phyloP scores from a whole-genome alignment of 2,113 vertebrate genomes.

The Actenoides hombroni region DNA sequence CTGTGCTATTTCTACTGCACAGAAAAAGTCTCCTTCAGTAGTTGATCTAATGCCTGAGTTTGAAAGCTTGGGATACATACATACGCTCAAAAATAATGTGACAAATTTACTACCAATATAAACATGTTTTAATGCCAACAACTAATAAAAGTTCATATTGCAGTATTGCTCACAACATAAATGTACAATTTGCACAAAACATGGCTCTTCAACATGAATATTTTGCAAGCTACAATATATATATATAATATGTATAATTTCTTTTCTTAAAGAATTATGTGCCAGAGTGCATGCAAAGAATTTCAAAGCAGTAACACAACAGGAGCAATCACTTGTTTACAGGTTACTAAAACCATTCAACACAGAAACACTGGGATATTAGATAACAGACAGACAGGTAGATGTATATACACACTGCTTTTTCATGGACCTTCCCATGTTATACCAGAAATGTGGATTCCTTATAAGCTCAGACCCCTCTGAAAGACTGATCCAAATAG shows the following conservation, averaged over 20 bases:
- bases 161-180: conserved; percentile 64
- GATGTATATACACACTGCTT: conserved; percentile 55
- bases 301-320: conserved; percentile 59
- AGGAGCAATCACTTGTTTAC: conserved; percentile 66
- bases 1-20: conserved; percentile 9
- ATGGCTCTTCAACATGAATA: conserved; percentile 69
- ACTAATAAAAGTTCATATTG: conserved; percentile 60
- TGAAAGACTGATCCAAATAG: background rate
- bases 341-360: conserved; percentile 63
- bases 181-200: conserved; percentile 74
- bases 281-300: conserved; percentile 67
- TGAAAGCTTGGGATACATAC: background rate
- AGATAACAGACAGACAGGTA: conserved; percentile 29
- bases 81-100: background rate
- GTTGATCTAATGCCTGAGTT: conserved; percentile 22
- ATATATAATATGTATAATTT: conserved; percentile 53
- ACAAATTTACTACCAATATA: conserved; percentile 38
- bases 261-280: conserved; percentile 61
- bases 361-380: conserved; percentile 60
- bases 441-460: background rate
- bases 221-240: conserved; percentile 61
- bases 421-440: background rate
- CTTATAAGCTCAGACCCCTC: background rate
- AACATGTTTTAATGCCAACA: conserved; percentile 58
- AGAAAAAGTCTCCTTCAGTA: conserved; percentile 2